A percentile compares a stretch with the other conserved stretches of the same genome.
These are phyloP conservation scores for Steinernema khuongi DNA, from an alignment of 1,140 invertebrate species.

Conservation along the genomic window DNA sequence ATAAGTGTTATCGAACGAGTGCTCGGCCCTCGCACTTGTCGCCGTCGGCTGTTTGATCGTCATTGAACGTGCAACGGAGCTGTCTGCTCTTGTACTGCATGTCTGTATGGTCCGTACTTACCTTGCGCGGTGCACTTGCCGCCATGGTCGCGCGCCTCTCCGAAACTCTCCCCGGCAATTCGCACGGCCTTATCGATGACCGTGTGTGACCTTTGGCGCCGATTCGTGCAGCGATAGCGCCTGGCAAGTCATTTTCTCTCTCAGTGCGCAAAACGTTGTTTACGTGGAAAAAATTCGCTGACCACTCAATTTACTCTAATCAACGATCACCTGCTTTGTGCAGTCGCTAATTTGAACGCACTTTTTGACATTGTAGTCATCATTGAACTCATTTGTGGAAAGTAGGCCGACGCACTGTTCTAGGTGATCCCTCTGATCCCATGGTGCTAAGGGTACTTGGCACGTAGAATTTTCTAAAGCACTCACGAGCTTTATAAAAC, in stretches of 20 bases:
- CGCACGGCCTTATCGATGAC: constrained; percentile 6
- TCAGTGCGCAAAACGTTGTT: not conserved
- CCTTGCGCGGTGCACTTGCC: constrained; percentile 6
- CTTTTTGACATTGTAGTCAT: not conserved
- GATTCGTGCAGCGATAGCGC: not conserved
- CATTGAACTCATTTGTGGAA: too few relatives aligned
- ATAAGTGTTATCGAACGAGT: constrained; percentile 11
- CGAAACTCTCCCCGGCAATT: constrained; percentile 1
- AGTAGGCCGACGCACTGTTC: too few relatives aligned
- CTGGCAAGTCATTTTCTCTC: not conserved
- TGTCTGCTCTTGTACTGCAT: not conserved
- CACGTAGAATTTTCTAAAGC: too few relatives aligned
- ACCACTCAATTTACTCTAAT: too few relatives aligned
- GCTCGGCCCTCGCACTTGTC: too few relatives aligned
- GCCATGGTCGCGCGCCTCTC: not conserved
- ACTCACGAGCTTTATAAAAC: too few relatives aligned
- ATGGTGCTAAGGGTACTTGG: too few relatives aligned
- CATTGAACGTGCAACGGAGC: too few relatives aligned
- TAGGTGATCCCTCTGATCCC: too few relatives aligned
- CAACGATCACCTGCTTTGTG: not conserved
- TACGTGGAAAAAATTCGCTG: too few relatives aligned
- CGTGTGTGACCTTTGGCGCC: not conserved
- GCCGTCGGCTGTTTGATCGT: too few relatives aligned
- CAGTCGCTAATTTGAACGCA: not conserved
- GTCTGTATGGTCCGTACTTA: too few relatives aligned